Percentiles rank a stretch among this genome's conserved stretches.
These are phyloP conservation scores for Lepidothrix coronata DNA, from an alignment of 2,113 vertebrate genomes.

Conservation along the genomic window DNA sequence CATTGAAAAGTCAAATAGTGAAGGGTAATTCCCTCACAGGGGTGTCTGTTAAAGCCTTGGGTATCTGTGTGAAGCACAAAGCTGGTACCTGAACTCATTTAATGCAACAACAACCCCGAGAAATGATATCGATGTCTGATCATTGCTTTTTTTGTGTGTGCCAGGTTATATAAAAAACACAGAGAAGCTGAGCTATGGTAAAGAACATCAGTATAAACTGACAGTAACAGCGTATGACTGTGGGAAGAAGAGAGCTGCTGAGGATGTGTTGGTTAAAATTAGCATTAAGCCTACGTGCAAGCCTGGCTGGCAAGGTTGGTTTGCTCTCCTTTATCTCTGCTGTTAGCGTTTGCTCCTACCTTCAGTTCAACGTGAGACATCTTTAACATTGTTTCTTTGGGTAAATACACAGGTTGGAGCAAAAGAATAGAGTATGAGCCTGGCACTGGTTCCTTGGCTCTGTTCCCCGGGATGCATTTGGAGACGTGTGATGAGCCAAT, in stretches of 20 bases:
- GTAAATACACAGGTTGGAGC: conserved; percentile 82
- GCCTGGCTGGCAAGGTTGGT: conserved; percentile 95
- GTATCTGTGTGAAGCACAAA: neutral
- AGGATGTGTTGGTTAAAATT: conserved; percentile 95
- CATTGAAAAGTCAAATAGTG: neutral
- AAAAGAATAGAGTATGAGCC: conserved; percentile 95
- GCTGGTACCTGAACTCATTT: neutral
- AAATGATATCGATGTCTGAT: neutral
- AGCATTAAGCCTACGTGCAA: conserved; percentile 92
- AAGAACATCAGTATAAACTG: conserved; percentile 93
- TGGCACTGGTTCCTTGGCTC: conserved; percentile 88
- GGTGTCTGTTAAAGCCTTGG: neutral
- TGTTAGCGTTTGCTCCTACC: neutral
- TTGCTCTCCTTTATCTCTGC: neutral
- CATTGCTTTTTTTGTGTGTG: neutral
- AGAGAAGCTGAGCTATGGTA: conserved; percentile 90
- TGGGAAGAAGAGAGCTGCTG: conserved; percentile 91
- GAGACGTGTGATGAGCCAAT: conserved; percentile 92
- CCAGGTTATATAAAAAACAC: conserved; percentile 95
- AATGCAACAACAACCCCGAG: neutral
- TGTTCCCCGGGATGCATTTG: conserved; percentile 90
- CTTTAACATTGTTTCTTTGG: neutral
- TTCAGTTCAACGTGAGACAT: neutral
- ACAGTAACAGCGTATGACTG: conserved; percentile 96
- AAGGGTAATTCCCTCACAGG: neutral